Conservation (phyloP, 2,113 vertebrate genomes). For the Leptodactylus fuscus region DNA sequence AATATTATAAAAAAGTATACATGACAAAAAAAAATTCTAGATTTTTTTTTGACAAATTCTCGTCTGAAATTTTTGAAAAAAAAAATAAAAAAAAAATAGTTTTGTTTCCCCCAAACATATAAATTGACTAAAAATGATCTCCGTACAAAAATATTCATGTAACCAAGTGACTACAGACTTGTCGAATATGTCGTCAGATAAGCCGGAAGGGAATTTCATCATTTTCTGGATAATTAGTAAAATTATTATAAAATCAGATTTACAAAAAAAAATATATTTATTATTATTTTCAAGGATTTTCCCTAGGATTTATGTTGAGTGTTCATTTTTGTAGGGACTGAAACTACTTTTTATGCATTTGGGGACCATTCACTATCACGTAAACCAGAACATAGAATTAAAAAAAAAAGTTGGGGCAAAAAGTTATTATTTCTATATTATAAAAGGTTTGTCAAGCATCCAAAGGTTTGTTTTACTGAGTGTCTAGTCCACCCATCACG, state of each 20-base stretch:
- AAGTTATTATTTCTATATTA: neutral
- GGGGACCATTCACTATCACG: neutral
- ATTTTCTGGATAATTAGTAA: neutral
- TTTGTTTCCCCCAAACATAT: too few species aligned
- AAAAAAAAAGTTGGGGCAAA: neutral
- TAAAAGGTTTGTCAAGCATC: neutral
- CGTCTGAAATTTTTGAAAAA: too few species aligned
- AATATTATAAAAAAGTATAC: neutral
- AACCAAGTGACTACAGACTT: neutral
- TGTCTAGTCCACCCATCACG: neutral
- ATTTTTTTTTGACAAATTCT: too few species aligned
- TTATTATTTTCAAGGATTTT: neutral
- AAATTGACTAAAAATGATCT: too few species aligned
- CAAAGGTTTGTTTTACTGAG: neutral
- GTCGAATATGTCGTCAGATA: neutral
- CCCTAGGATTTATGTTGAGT: too few species aligned
- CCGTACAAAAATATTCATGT: neutral
- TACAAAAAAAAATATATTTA: too few species aligned
- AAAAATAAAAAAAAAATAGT: too few species aligned
- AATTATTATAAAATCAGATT: neutral
- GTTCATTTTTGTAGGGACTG: too few species aligned
- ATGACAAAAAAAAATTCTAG: too few species aligned
- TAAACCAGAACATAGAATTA: too few species aligned
- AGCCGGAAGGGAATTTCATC: neutral
- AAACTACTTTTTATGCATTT: neutral